Conservation (phyloP, 2,888 invertebrate species). For the Nomada ferruginata region DNA sequence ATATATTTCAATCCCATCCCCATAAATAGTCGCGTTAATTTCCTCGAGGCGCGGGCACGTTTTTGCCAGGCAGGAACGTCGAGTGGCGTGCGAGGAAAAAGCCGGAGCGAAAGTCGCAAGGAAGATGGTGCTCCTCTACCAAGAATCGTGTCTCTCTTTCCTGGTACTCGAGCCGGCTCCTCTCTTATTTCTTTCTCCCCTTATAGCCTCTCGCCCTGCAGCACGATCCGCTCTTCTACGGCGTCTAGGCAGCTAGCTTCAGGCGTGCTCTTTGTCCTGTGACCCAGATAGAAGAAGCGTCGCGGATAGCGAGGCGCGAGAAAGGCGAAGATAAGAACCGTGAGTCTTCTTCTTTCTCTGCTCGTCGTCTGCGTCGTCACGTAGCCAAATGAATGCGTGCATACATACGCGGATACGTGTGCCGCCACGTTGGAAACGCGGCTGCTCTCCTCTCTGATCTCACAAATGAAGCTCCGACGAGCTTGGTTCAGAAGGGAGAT, state of each 20-base stretch:
- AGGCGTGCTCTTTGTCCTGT: slow-evolving; percentile 73
- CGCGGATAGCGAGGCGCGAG: slow-evolving; percentile 44
- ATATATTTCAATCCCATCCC: slow-evolving; percentile 9
- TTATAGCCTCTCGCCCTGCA: neutral
- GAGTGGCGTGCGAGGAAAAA: slow-evolving; percentile 16
- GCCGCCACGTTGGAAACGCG: no score
- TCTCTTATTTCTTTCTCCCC: neutral
- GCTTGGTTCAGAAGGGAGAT: neutral
- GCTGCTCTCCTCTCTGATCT: neutral
- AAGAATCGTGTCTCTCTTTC: slow-evolving; percentile 51
- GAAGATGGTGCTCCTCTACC: slow-evolving; percentile 33
- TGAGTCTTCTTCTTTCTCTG: neutral
- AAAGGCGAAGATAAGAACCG: slow-evolving; percentile 22
- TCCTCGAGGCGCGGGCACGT: slow-evolving; percentile 10
- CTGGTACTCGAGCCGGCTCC: slow-evolving; percentile 30
- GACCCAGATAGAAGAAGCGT: slow-evolving; percentile 70
- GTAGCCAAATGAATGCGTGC: slow-evolving; percentile 8
- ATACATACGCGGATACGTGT: neutral
- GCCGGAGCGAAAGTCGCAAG: slow-evolving; percentile 43
- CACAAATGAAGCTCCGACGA: slow-evolving; percentile 3
- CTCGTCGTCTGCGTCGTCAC: slow-evolving; percentile 8
- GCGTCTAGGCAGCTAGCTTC: slow-evolving; percentile 66
- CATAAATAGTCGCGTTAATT: slow-evolving; percentile 13
- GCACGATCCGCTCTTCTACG: slow-evolving; percentile 57
- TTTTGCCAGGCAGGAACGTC: slow-evolving; percentile 6